A percentile compares a stretch with the other conserved stretches of the same genome.
Conservation (phyloP, 53 echinoderm and acorn worm genomes). For the Patiria pectinifera region DNA sequence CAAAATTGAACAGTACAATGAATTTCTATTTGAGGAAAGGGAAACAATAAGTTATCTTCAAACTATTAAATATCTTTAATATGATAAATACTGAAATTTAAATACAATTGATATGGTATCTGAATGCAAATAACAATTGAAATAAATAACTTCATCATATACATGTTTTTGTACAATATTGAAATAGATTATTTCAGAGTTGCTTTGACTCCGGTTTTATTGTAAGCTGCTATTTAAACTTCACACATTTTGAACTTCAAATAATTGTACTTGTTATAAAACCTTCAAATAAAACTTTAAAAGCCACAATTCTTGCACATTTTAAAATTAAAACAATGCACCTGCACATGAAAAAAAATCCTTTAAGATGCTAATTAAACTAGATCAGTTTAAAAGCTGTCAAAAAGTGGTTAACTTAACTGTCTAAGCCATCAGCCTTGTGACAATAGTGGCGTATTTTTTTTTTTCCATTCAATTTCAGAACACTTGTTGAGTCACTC, state of each 20-base stretch:
- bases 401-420: background rate
- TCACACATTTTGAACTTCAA: background rate
- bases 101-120: background rate
- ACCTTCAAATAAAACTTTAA: background rate
- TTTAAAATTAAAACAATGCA: background rate
- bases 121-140: background rate
- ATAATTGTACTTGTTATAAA: background rate
- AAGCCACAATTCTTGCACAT: background rate
- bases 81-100: background rate
- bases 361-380: background rate
- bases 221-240: background rate
- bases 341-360: background rate
- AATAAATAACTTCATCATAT: background rate
- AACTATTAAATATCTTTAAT: background rate
- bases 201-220: background rate
- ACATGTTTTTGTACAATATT: background rate
- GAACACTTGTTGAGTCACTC: background rate
- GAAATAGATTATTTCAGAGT: background rate
- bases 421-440: background rate
- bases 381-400: background rate
- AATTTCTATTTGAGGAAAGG: background rate
- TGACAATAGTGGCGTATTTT: background rate
- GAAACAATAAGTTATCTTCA: conserved; percentile 2
- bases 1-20: background rate
- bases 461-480: background rate